phyloP scores from a whole-genome alignment of 2,797 vertebrate genomes.

The Cyclopterus lumpus region DNA sequence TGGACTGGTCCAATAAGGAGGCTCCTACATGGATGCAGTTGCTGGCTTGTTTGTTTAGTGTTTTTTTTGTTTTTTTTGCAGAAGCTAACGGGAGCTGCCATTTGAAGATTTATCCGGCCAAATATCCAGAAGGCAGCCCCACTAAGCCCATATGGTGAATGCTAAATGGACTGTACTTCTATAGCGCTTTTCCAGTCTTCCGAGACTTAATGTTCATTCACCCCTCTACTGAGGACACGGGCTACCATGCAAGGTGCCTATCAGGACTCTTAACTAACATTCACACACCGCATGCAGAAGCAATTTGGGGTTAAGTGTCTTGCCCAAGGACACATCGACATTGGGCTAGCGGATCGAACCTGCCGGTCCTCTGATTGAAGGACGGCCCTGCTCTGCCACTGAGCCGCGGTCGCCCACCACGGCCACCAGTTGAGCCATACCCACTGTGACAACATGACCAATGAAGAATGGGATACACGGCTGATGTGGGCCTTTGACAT shows the following conservation, averaged over 20 bases:
- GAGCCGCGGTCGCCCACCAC: slow-evolving; percentile 30
- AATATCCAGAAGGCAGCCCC: slow-evolving; percentile 32
- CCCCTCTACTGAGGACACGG: too few relatives aligned
- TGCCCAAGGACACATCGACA: too few relatives aligned
- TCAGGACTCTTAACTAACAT: too few relatives aligned
- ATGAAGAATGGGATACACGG: slow-evolving; percentile 54
- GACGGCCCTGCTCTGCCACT: too few relatives aligned
- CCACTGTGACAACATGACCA: slow-evolving; percentile 71
- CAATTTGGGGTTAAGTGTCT: too few relatives aligned
- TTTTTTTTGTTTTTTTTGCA: slow-evolving; percentile 48
- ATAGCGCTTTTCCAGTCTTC: too few relatives aligned
- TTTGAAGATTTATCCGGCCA: slow-evolving; percentile 55
- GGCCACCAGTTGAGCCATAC: slow-evolving; percentile 69
- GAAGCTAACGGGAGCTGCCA: slow-evolving; percentile 60
- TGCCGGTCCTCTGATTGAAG: too few relatives aligned
- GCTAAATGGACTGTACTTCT: too few relatives aligned
- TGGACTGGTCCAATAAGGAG: slow-evolving; percentile 33
- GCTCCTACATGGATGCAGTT: slow-evolving; percentile 28
- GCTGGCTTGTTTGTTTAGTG: slow-evolving; percentile 42
- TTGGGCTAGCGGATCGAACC: too few relatives aligned
- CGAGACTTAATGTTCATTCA: too few relatives aligned
- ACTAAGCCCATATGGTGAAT: slow-evolving; percentile 4
- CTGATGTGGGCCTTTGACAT: slow-evolving; percentile 52
- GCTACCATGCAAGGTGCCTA: too few relatives aligned
- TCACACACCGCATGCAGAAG: too few relatives aligned